These are phyloP conservation scores for Papilio glaucus DNA, from an alignment of 1,140 invertebrate genomes.

Conservation along the genomic window DNA sequence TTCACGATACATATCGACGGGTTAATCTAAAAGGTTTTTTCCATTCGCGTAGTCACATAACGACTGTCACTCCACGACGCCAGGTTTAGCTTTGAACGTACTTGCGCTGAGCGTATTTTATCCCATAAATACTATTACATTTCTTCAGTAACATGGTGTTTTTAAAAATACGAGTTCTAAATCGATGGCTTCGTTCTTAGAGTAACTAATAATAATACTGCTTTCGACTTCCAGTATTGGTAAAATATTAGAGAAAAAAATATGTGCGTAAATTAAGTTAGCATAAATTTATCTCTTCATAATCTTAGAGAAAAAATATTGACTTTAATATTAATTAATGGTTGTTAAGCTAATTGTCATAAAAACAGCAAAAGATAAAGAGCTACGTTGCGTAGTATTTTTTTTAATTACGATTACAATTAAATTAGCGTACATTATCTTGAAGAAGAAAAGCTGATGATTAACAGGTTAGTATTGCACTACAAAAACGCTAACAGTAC, in stretches of 20 bases:
- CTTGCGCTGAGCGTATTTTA: not conserved
- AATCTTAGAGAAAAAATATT: too few species aligned
- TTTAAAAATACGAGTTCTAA: not conserved
- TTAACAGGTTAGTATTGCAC: not conserved
- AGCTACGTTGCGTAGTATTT: too few species aligned
- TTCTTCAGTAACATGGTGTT: not conserved
- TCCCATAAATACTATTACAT: constrained; percentile 7
- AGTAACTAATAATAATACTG: too few species aligned
- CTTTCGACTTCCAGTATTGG: too few species aligned
- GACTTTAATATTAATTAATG: too few species aligned
- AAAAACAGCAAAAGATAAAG: too few species aligned
- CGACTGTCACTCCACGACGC: constrained; percentile 32
- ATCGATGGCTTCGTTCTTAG: not conserved
- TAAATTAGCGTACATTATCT: not conserved
- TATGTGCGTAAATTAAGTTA: too few species aligned
- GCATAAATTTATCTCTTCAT: too few species aligned
- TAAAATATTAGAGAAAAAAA: too few species aligned
- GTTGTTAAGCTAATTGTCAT: too few species aligned
- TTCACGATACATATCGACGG: constrained; percentile 78
- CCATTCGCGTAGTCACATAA: constrained; percentile 43
- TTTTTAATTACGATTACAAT: too few species aligned
- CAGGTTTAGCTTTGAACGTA: not conserved
- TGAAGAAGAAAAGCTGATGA: not conserved
- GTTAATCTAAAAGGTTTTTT: constrained; percentile 76
- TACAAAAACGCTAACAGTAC: too few species aligned